Evolutionary conservation across 2,797 vertebrate species (phyloP), one percentile per base, ranked within the genome.

Genomic region (Danio tinwini): DNA sequence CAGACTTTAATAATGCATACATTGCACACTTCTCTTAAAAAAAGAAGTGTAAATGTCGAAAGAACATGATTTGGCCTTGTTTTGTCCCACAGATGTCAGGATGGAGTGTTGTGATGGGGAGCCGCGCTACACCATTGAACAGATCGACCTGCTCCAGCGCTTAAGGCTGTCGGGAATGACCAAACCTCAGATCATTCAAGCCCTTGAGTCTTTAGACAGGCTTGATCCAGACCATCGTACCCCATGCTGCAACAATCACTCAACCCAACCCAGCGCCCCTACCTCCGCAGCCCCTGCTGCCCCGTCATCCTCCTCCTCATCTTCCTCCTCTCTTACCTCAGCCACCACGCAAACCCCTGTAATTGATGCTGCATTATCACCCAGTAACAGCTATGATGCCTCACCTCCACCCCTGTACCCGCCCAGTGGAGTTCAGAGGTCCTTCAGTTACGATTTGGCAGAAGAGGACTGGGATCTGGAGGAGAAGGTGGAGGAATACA

Each of bases 401-500:
- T 95, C 94, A 0, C 94, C 94, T 1, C 94, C 94, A 0, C 94
- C 94, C n/a, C 89, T 94, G 11, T 95, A 93, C 85, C 91, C 93
- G 4, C 89, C 91, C 78, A 89, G 86, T 0, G 93, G 90, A 1
- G 92, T 90, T 37, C 94, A 93, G 88, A 90, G 94, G 81, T 92
- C 93, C 0, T 95, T 94, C 80, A 93, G 92, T 87, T 95, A 95
- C 6, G 94, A 95, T 86, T 87, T 94, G 87, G 92, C 90, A 1
- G 94, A 95, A 58, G 94, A 95, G 75, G 94, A 95, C 80, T 94
- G 94, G 94, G 94, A 95, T 90, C 87, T 95, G 85, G 94, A 95
- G 83, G 94, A 95, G 87, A 94, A 94, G 86, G 94, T 95, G 86
- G 94, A 95, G 87, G 94, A 95, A 86, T 94, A 95, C 88, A 95